phyloP scores from a whole-genome alignment of 2,888 invertebrate species.

The Azorinus chamasolen region DNA sequence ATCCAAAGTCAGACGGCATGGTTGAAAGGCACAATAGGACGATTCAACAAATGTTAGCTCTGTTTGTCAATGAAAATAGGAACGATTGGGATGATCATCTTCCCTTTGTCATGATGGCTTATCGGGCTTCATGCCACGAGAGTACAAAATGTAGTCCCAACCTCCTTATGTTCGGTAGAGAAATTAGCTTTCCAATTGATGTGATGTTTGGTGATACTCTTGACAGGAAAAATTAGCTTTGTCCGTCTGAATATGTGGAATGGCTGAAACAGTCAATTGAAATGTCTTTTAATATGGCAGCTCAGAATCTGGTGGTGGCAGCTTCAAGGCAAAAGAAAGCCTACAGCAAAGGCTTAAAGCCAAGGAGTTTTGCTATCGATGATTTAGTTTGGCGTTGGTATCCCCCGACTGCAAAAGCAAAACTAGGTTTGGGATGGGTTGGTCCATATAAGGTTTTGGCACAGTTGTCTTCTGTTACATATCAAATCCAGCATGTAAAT shows the following conservation, averaged over 20 bases:
- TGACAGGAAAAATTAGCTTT: not conserved
- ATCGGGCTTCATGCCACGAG: conserved; percentile 4
- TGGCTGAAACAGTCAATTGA: no score
- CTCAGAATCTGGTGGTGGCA: conserved; percentile 17
- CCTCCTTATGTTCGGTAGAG: conserved; percentile 30
- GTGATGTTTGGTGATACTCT: conserved; percentile 1
- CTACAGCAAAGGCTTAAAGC: no score
- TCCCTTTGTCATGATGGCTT: conserved; percentile 17
- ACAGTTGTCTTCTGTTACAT: no score
- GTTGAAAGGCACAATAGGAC: no score
- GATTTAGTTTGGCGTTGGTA: conserved; percentile 34
- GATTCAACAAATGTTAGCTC: no score
- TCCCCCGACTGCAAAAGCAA: conserved; percentile 31
- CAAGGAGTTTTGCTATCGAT: no score
- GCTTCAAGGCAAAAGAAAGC: conserved; percentile 24
- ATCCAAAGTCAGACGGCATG: conserved; percentile 37
- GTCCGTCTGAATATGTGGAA: conserved; percentile 16
- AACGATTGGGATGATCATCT: conserved; percentile 38
- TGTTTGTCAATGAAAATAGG: conserved; percentile 20
- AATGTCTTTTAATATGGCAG: conserved; percentile 14
- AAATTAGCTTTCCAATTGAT: conserved; percentile 18
- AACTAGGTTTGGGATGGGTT: conserved; percentile 31
- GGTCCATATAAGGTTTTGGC: no score
- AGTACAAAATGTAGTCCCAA: conserved; percentile 10
- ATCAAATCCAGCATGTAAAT: conserved; percentile 16